A percentile compares a stretch with the other conserved stretches of the same genome.
Evolutionary conservation across 2,797 vertebrate genomes (phyloP).

Genomic region (Microctenopoma lineatum): DNA sequence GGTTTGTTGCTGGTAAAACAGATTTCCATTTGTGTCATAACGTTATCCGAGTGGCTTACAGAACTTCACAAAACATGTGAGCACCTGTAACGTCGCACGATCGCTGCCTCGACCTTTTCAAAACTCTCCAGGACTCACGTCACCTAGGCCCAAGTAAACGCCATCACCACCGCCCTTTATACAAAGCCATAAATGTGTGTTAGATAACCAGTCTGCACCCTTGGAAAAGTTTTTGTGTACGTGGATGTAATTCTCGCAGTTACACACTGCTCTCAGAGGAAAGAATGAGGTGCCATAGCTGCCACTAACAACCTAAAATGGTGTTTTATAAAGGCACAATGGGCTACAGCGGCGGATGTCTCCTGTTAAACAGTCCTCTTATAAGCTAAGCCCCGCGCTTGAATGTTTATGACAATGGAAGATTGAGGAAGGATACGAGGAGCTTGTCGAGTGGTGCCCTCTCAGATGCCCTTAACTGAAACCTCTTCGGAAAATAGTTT

Average conservation of each 20-base stretch:
- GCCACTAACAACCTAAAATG: conserved; percentile 55
- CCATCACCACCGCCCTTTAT: conserved; percentile 11
- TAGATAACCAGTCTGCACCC: conserved; percentile 32
- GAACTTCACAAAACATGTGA: conserved; percentile 30
- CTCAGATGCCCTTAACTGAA: conserved; percentile 69
- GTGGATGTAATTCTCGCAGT: conserved; percentile 40
- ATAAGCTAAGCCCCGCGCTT: conserved; percentile 50
- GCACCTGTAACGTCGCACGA: not conserved
- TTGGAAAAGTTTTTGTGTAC: conserved; percentile 34
- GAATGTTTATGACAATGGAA: conserved; percentile 61
- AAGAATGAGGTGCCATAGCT: conserved; percentile 46
- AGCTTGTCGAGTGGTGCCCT: conserved; percentile 49
- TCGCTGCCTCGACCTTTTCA: not conserved
- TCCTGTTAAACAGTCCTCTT: conserved; percentile 56
- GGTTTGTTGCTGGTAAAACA: conserved; percentile 36
- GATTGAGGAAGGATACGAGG: conserved; percentile 37
- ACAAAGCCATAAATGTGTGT: conserved; percentile 19
- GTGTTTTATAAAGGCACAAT: conserved; percentile 60
- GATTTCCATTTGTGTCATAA: conserved; percentile 10
- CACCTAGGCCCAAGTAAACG: conserved; percentile 11
- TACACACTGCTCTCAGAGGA: conserved; percentile 43
- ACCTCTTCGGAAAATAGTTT: conserved; percentile 76
- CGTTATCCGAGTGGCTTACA: conserved; percentile 34
- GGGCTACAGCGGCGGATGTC: conserved; percentile 37
- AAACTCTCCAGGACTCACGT: conserved; percentile 24